Percentiles rank a stretch among this genome's conserved stretches.
phyloP scores from a whole-genome alignment of 2,888 invertebrate species.

The Drosophila paranaensis region DNA sequence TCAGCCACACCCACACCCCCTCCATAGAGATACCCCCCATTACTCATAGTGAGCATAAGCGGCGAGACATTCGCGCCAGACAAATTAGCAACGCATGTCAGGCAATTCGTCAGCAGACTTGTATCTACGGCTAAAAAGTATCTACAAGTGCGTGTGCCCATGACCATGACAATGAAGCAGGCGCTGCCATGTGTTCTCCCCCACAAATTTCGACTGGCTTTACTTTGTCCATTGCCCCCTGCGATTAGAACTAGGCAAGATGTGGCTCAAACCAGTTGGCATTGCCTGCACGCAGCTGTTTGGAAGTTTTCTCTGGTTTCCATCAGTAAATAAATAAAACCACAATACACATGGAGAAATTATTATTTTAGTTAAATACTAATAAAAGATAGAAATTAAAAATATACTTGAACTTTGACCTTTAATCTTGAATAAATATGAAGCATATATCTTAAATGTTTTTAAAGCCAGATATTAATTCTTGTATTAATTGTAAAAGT shows the following conservation, averaged over 20 bases:
- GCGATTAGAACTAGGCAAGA: constrained; percentile 1
- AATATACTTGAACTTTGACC: too few relatives aligned
- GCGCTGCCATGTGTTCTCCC: neutral
- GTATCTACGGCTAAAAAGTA: constrained; percentile 26
- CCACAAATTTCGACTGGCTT: constrained; percentile 24
- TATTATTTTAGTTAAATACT: neutral
- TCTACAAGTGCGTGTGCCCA: constrained; percentile 46
- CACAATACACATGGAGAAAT: neutral
- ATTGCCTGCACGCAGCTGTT: constrained; percentile 49
- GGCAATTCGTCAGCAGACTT: constrained; percentile 46
- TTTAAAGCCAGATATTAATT: too few relatives aligned
- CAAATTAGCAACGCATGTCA: constrained; percentile 69
- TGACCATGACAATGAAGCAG: constrained; percentile 48
- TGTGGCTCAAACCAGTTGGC: constrained; percentile 56
- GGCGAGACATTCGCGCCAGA: constrained; percentile 38
- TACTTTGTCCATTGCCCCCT: constrained; percentile 8
- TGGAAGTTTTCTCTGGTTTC: constrained; percentile 49
- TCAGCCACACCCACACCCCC: constrained; percentile 10
- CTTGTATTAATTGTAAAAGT: too few relatives aligned
- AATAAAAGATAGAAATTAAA: too few relatives aligned
- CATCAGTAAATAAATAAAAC: constrained; percentile 38
- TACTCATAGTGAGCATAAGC: constrained; percentile 19
- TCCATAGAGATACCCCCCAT: neutral
- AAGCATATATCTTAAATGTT: too few relatives aligned
- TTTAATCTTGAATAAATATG: too few relatives aligned